Evolutionary conservation across 1,140 invertebrate species (phyloP).

Genomic region (Diachasmimorpha longicaudata): DNA sequence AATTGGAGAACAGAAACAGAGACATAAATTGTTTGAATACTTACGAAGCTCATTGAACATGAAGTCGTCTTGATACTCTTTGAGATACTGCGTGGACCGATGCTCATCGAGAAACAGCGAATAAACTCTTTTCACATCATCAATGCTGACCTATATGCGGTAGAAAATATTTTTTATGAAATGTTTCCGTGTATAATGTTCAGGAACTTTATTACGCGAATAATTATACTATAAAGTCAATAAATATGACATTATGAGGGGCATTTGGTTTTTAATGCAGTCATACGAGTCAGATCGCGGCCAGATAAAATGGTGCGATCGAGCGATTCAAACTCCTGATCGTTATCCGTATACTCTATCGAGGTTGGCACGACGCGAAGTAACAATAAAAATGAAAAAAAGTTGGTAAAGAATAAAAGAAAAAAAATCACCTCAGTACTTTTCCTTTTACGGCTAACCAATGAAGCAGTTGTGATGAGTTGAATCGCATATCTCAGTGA

Average conservation of each 20-base stretch:
- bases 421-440: constrained; percentile 69
- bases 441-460: constrained; percentile 85
- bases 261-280: too few relatives aligned
- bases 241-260: too few relatives aligned
- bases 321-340: too few relatives aligned
- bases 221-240: too few relatives aligned
- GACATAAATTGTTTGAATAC: constrained; percentile 24
- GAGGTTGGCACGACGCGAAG: too few relatives aligned
- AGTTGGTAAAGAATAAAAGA: not conserved
- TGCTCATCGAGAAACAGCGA: constrained; percentile 73
- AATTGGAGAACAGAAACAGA: not conserved
- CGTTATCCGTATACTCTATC: too few relatives aligned
- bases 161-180: not conserved
- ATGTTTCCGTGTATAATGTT: too few relatives aligned
- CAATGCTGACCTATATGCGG: constrained; percentile 71
- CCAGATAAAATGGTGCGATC: too few relatives aligned
- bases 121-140: constrained; percentile 95
- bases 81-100: constrained; percentile 90
- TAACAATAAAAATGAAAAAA: too few relatives aligned
- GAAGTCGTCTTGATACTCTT: constrained; percentile 95
- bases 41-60: constrained; percentile 80
- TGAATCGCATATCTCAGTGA: constrained; percentile 98
- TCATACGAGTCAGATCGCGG: too few relatives aligned
- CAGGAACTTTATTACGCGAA: too few relatives aligned
- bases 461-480: constrained; percentile 92